These are phyloP conservation scores for Periparus ater DNA, from an alignment of 2,797 vertebrate species.

Conservation along the genomic window DNA sequence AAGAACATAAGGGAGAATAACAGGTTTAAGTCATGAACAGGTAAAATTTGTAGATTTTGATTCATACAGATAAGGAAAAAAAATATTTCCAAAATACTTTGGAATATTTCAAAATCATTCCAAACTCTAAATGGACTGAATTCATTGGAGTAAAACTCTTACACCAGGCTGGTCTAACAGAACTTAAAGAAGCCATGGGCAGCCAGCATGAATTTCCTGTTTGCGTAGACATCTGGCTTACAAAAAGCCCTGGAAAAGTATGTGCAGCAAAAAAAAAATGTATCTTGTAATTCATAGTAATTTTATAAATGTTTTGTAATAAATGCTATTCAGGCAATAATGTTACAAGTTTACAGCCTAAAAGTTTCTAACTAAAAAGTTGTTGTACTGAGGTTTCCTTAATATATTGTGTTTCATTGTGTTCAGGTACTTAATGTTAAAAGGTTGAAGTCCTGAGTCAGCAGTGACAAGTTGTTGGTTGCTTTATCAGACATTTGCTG, in stretches of 20 bases:
- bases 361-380: neutral
- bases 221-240: neutral
- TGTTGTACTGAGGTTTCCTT: neutral
- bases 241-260: neutral
- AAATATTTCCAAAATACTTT: neutral
- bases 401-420: neutral
- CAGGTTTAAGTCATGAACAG: neutral
- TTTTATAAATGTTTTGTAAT: neutral
- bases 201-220: neutral
- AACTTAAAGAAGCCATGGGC: neutral
- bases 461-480: neutral
- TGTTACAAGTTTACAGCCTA: neutral
- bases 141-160: neutral
- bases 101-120: neutral
- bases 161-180: neutral
- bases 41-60: neutral
- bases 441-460: neutral
- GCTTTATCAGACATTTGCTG: neutral
- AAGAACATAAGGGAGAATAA: neutral
- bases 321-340: neutral
- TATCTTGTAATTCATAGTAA: neutral
- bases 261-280: neutral
- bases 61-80: neutral
- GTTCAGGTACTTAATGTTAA: neutral
- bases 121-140: neutral